phyloP scores from a whole-genome alignment of 2,797 vertebrate species.

The Peromyscus nudipes region DNA sequence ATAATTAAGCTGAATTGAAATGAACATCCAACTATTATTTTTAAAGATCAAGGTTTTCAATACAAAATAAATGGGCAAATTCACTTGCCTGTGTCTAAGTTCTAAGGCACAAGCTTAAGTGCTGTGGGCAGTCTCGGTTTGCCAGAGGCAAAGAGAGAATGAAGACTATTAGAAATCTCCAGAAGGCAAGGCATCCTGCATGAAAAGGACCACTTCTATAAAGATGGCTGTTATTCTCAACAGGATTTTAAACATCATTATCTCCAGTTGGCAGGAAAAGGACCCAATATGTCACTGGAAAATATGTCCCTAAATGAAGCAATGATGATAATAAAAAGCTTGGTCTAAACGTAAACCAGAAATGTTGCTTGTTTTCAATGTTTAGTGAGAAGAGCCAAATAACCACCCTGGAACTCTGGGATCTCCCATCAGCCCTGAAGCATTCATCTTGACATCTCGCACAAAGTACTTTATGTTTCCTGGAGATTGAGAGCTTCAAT shows the following conservation, averaged over 20 bases:
- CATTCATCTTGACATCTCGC: not conserved
- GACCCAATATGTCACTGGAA: conserved; percentile 61
- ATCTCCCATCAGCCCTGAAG: not conserved
- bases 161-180: not conserved
- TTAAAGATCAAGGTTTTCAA: conserved; percentile 6
- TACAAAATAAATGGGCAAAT: conserved; percentile 32
- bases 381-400: not conserved
- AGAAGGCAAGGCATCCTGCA: conserved; percentile 55
- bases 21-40: not conserved
- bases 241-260: conserved; percentile 66
- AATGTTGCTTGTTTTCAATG: not conserved
- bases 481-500: not conserved
- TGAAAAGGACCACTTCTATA: conserved; percentile 61
- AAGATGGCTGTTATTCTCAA: conserved; percentile 54
- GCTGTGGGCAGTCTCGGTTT: not conserved
- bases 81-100: not conserved
- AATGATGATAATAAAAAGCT: conserved; percentile 29
- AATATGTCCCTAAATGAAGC: conserved; percentile 61
- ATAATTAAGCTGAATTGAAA: conserved; percentile 52
- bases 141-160: conserved; percentile 2
- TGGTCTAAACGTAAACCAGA: not conserved
- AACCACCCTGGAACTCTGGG: not conserved
- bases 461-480: not conserved
- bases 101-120: not conserved
- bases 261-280: conserved; percentile 64